Evolutionary conservation across 2,797 vertebrate genomes (phyloP).

Genomic region (Oreortyx pictus): DNA sequence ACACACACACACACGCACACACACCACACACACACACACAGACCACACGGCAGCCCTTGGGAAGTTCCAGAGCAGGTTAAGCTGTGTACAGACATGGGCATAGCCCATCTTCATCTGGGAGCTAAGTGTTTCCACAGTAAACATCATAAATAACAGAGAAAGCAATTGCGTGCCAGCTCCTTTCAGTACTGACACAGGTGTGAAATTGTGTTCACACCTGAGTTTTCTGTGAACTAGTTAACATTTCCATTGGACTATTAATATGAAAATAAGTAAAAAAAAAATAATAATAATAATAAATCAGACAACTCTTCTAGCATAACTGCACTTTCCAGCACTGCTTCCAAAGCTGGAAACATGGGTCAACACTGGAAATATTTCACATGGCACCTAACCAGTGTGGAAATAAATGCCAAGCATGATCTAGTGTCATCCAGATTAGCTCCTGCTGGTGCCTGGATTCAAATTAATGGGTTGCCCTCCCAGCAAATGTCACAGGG

Average conservation of each 20-base stretch:
- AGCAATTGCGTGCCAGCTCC: not conserved
- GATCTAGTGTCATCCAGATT: conserved; percentile 65
- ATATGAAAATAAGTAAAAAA: not conserved
- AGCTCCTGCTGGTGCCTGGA: conserved; percentile 63
- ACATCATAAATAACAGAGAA: not conserved
- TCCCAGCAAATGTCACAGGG: conserved; percentile 58
- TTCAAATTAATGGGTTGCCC: conserved; percentile 54
- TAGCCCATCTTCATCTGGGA: not conserved
- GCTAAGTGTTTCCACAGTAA: not conserved
- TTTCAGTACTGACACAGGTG: conserved; percentile 25
- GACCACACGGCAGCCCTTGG: not conserved
- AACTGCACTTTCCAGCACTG: conserved; percentile 53
- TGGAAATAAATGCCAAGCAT: conserved; percentile 59
- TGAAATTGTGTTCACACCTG: conserved; percentile 21
- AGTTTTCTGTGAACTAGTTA: conserved; percentile 11
- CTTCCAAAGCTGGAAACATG: conserved; percentile 59
- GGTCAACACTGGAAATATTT: conserved; percentile 65
- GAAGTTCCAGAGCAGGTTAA: conserved; percentile 14
- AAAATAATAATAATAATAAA: not conserved
- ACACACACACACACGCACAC: fast-evolving
- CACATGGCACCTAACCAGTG: conserved; percentile 57
- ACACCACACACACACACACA: fast-evolving
- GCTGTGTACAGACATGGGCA: not conserved
- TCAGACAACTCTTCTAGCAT: not conserved
- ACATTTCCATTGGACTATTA: conserved; percentile 27